Conservation (phyloP, 2,797 vertebrate genomes). For the Cetoscarus ocellatus region DNA sequence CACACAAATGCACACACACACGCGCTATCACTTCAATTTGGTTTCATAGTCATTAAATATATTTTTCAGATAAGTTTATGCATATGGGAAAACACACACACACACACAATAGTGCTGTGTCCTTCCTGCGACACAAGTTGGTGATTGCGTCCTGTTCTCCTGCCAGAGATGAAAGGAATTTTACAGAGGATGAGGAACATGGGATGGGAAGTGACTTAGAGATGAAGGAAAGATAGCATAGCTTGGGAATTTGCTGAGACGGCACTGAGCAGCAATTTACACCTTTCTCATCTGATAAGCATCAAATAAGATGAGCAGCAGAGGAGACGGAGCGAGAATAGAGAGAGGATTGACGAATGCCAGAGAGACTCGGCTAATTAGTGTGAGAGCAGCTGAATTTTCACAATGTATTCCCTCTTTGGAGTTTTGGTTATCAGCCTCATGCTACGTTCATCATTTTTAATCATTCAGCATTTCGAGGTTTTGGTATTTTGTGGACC, state of each 20-base stretch:
- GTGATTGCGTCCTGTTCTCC: slow-evolving; percentile 48
- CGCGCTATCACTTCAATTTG: slow-evolving; percentile 27
- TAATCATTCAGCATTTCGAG: background rate
- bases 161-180: slow-evolving; percentile 45
- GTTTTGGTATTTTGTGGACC: background rate
- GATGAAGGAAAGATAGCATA: slow-evolving; percentile 53
- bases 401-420: slow-evolving; percentile 22
- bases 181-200: slow-evolving; percentile 31
- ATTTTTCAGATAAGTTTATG: slow-evolving; percentile 38
- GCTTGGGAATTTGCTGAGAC: slow-evolving; percentile 63
- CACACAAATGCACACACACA: slow-evolving; percentile 22
- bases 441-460: slow-evolving; percentile 24
- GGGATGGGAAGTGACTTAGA: slow-evolving; percentile 46
- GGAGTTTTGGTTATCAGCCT: slow-evolving; percentile 29
- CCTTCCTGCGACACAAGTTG: slow-evolving; percentile 25
- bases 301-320: slow-evolving; percentile 59
- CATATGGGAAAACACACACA: slow-evolving; percentile 32
- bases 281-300: slow-evolving; percentile 76
- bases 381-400: slow-evolving; percentile 47
- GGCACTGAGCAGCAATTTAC: slow-evolving; percentile 73
- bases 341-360: slow-evolving; percentile 52
- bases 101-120: slow-evolving; percentile 15
- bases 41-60: slow-evolving; percentile 39
- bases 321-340: slow-evolving; percentile 31
- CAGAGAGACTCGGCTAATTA: slow-evolving; percentile 62